phyloP scores from a whole-genome alignment of 1,140 invertebrate genomes.

The Ooceraea biroi region DNA sequence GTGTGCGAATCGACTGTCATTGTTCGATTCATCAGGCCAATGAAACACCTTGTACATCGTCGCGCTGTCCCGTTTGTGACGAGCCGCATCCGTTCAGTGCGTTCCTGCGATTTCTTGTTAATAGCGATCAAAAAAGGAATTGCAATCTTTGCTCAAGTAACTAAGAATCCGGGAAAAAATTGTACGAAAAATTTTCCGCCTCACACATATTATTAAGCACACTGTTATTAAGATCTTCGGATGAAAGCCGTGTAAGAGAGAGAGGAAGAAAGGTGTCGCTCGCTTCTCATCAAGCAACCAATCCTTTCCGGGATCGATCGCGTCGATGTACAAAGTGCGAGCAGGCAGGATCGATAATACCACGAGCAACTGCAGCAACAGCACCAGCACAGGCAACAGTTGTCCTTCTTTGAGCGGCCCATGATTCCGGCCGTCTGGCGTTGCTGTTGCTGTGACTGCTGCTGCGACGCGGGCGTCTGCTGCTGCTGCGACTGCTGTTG shows the following conservation, averaged over 20 bases:
- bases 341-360: constrained; percentile 85
- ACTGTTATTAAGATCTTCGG: background rate
- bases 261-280: background rate
- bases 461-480: constrained; percentile 64
- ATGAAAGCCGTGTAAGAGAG: background rate
- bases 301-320: constrained; percentile 26
- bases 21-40: constrained; percentile 3
- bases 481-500: constrained; percentile 71
- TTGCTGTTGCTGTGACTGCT: constrained; percentile 72
- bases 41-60: constrained; percentile 25
- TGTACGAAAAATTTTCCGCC: background rate
- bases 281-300: background rate
- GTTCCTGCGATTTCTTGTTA: too few relatives aligned
- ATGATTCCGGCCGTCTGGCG: constrained; percentile 79
- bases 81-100: background rate
- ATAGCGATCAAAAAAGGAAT: background rate
- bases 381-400: constrained; percentile 90
- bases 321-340: constrained; percentile 44
- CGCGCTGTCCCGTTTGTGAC: background rate
- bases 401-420: constrained; percentile 85
- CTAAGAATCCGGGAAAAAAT: background rate
- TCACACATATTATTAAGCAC: background rate
- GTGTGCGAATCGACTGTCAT: background rate
- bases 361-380: constrained; percentile 91
- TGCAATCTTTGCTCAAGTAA: background rate